Conservation (phyloP, 2,113 vertebrate genomes). For the Pomatorhinus ruficollis region DNA sequence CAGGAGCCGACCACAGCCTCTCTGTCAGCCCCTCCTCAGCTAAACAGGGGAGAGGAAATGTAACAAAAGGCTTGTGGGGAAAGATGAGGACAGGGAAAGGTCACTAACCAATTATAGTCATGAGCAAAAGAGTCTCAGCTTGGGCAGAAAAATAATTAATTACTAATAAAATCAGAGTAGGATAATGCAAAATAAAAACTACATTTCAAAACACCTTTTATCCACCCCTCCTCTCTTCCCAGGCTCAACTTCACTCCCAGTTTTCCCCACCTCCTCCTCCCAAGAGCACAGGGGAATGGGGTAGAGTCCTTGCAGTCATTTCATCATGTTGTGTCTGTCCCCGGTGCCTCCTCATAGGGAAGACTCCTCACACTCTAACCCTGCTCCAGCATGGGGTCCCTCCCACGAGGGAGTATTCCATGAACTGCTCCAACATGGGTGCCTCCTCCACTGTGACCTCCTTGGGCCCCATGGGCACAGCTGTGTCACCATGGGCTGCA, state of each 20-base stretch:
- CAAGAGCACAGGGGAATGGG: neutral
- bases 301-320: too few species aligned
- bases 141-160: neutral
- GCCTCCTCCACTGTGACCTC: fast-evolving
- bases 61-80: neutral
- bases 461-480: too few species aligned
- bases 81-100: neutral
- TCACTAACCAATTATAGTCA: neutral
- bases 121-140: neutral
- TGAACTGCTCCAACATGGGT: neutral
- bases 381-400: neutral
- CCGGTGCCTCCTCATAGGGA: neutral
- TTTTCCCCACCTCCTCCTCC: neutral
- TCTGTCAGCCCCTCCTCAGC: neutral
- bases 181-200: neutral
- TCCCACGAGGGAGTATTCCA: neutral
- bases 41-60: neutral
- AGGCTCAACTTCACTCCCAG: neutral
- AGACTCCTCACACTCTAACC: neutral
- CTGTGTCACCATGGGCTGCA: fast-evolving
- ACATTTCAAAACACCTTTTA: neutral
- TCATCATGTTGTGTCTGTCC: neutral
- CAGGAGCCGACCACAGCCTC: neutral
- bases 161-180: neutral
- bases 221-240: neutral